A percentile compares a stretch with the other conserved stretches of the same genome.
Conservation (phyloP, 2,888 invertebrate genomes). For the Sepioteuthis lessoniana region DNA sequence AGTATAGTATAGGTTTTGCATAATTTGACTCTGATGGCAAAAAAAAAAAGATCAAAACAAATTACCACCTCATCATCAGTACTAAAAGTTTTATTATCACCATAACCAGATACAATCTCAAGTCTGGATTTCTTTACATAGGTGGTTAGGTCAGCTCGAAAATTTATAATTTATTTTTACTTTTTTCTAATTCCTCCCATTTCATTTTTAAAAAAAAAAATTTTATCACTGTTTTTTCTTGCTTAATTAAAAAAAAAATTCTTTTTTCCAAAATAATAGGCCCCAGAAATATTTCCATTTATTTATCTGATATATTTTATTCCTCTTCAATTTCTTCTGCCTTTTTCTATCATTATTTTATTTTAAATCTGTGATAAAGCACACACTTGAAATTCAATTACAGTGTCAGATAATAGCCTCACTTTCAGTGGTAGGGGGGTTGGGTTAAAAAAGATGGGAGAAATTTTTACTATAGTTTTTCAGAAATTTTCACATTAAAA, state of each 20-base stretch:
- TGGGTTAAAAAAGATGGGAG: neutral
- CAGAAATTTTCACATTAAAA: neutral
- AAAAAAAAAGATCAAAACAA: no score
- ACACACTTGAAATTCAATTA: slow-evolving; percentile 4
- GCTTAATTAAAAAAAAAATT: neutral
- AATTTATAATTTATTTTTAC: no score
- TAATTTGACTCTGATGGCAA: no score
- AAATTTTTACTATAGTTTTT: neutral
- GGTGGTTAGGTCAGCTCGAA: no score
- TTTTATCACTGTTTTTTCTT: no score
- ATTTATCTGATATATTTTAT: neutral
- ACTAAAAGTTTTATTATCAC: no score
- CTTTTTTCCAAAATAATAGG: neutral
- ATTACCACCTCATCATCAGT: no score
- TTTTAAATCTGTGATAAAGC: neutral
- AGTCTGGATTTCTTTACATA: no score
- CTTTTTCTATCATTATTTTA: neutral
- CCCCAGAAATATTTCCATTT: neutral
- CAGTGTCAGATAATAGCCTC: neutral
- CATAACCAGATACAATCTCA: no score
- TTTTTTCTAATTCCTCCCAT: no score
- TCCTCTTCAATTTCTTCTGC: neutral
- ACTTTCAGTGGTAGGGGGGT: neutral
- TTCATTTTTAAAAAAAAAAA: no score
- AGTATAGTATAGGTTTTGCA: no score